These are phyloP conservation scores for Tortrix viridana DNA, from an alignment of 2,888 invertebrate species.

Conservation along the genomic window DNA sequence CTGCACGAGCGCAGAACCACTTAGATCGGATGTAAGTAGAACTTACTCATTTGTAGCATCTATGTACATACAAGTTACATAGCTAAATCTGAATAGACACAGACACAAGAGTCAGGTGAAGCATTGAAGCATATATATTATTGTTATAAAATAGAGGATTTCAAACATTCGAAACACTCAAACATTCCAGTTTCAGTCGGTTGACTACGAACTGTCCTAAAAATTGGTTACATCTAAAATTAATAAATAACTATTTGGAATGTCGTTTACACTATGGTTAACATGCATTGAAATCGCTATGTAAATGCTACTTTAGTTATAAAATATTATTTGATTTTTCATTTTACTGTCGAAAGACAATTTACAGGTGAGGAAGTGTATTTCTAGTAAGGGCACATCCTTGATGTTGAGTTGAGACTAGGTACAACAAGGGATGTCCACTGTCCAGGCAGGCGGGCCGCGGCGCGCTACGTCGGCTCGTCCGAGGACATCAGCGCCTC, in stretches of 20 bases:
- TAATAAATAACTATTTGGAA: conserved; percentile 34
- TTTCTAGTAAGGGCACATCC: neutral
- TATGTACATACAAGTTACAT: neutral
- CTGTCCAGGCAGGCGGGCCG: neutral
- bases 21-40: too few relatives aligned
- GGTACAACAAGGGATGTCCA: neutral
- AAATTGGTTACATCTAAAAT: conserved; percentile 14
- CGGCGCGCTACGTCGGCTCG: conserved; percentile 71
- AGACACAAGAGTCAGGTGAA: conserved; percentile 1
- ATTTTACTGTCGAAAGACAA: conserved; percentile 4
- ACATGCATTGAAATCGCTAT: conserved; percentile 25
- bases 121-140: conserved; percentile 5
- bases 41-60: too few relatives aligned
- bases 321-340: neutral
- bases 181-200: neutral
- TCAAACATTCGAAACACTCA: neutral
- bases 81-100: neutral
- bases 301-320: conserved; percentile 27
- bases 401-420: conserved; percentile 6
- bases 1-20: too few relatives aligned
- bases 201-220: neutral
- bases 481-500: conserved; percentile 84
- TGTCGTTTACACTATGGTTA: conserved; percentile 27
- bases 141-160: conserved; percentile 7
- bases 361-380: conserved; percentile 2